A percentile compares a stretch with the other conserved stretches of the same genome.
Conservation (phyloP, 2,797 vertebrate genomes). For the Ctenopoma multispine region DNA sequence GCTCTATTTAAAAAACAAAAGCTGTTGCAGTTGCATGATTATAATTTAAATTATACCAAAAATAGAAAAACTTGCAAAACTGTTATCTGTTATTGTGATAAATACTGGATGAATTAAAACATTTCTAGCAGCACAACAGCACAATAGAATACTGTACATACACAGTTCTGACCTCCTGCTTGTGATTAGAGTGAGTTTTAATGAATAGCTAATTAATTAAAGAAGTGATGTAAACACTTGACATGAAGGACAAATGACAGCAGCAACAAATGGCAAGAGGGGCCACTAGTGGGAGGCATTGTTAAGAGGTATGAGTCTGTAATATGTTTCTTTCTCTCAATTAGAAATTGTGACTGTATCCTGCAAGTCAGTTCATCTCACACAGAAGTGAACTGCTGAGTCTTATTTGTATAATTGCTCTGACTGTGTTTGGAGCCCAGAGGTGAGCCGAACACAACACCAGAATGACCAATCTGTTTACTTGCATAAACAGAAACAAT, state of each 20-base stretch:
- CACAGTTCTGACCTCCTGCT: constrained; percentile 35
- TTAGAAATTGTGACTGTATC: constrained; percentile 57
- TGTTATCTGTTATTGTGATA: constrained; percentile 7
- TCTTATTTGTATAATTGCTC: constrained; percentile 70
- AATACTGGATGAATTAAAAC: constrained; percentile 19
- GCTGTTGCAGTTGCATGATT: background rate
- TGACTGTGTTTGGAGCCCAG: constrained; percentile 56
- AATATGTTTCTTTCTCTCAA: constrained; percentile 72
- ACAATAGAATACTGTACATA: background rate
- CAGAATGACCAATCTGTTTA: constrained; percentile 41
- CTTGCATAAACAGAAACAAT: constrained; percentile 4
- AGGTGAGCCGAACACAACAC: constrained; percentile 50
- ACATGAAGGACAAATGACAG: constrained; percentile 40
- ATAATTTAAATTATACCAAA: background rate
- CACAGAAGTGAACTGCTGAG: constrained; percentile 62
- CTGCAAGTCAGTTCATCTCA: constrained; percentile 48
- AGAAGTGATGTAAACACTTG: constrained; percentile 33
- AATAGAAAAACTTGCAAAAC: background rate
- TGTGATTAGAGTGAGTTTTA: constrained; percentile 6
- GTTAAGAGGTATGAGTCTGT: constrained; percentile 43
- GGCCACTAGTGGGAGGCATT: constrained; percentile 44
- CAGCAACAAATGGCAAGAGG: constrained; percentile 4
- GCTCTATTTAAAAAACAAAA: background rate
- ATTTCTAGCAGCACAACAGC: constrained; percentile 16
- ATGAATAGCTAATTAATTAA: constrained; percentile 48